These are phyloP conservation scores for Brachionus rubens DNA, from an alignment of 1,140 invertebrate genomes.

Conservation along the genomic window DNA sequence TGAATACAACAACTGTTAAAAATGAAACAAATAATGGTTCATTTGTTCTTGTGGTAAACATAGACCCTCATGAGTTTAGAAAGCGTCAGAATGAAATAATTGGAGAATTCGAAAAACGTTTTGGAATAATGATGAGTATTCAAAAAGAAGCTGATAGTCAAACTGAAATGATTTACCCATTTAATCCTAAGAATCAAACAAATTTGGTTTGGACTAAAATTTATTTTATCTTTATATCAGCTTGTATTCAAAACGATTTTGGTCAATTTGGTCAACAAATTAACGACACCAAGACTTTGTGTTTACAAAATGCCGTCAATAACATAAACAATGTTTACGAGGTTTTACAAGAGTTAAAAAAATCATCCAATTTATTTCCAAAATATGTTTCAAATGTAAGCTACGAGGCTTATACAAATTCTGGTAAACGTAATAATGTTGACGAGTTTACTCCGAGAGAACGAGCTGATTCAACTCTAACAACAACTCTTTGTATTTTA, in stretches of 20 bases:
- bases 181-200: neutral
- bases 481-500: neutral
- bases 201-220: neutral
- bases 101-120: slow-evolving; percentile 6
- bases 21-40: neutral
- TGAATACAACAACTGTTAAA: neutral
- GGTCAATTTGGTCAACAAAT: neutral
- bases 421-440: neutral
- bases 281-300: neutral
- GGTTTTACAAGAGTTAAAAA: slow-evolving; percentile 17
- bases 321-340: slow-evolving; percentile 7
- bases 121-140: slow-evolving; percentile 23
- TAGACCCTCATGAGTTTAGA: neutral
- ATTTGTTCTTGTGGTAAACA: slow-evolving; percentile 25
- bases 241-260: slow-evolving; percentile 18
- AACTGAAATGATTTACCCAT: slow-evolving; percentile 34
- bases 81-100: slow-evolving; percentile 14
- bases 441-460: neutral
- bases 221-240: slow-evolving; percentile 34
- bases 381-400: slow-evolving; percentile 37
- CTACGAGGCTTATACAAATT: slow-evolving; percentile 26
- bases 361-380: slow-evolving; percentile 16
- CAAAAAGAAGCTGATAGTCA: neutral
- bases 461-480: neutral
- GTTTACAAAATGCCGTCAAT: slow-evolving; percentile 22